Percentiles rank a stretch among this genome's conserved stretches.
These are phyloP conservation scores for Pheosia gnoma DNA, from an alignment of 2,888 invertebrate species.

Conservation along the genomic window DNA sequence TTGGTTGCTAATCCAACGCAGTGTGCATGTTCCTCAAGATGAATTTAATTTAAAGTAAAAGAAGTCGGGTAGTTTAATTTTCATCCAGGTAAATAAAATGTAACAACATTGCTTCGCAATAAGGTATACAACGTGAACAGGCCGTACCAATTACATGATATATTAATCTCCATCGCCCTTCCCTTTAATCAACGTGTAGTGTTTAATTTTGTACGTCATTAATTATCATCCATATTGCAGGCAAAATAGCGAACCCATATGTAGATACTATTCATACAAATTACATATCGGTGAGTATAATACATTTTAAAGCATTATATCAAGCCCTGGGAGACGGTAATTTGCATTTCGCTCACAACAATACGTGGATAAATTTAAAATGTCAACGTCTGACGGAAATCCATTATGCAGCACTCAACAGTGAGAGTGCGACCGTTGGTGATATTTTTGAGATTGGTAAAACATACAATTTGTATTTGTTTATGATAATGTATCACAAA, in stretches of 20 bases:
- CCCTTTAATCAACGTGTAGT: slow-evolving; percentile 7
- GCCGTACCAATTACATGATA: neutral
- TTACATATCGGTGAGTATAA: slow-evolving; percentile 1
- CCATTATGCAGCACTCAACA: slow-evolving; percentile 27
- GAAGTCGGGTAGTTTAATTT: neutral
- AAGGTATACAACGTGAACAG: neutral
- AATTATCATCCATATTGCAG: slow-evolving; percentile 4
- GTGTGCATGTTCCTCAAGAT: too few relatives aligned
- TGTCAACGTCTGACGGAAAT: slow-evolving; percentile 38
- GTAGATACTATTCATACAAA: neutral
- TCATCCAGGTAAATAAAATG: neutral
- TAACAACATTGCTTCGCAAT: neutral
- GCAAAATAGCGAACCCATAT: neutral
- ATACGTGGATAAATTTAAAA: slow-evolving; percentile 22
- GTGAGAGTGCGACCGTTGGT: neutral
- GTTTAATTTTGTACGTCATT: slow-evolving; percentile 7
- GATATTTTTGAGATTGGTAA: neutral
- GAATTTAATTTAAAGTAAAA: neutral
- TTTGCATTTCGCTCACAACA: slow-evolving; percentile 18
- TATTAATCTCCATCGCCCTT: slow-evolving; percentile 5
- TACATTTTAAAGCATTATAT: neutral
- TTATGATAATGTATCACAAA: neutral
- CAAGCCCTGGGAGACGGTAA: slow-evolving; percentile 3
- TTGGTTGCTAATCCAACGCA: too few relatives aligned
- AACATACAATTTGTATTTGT: neutral